Percentiles rank a stretch among this genome's conserved stretches.
Evolutionary conservation across 2,888 invertebrate genomes (phyloP).

Genomic region (Didymodactylos carnosus): DNA sequence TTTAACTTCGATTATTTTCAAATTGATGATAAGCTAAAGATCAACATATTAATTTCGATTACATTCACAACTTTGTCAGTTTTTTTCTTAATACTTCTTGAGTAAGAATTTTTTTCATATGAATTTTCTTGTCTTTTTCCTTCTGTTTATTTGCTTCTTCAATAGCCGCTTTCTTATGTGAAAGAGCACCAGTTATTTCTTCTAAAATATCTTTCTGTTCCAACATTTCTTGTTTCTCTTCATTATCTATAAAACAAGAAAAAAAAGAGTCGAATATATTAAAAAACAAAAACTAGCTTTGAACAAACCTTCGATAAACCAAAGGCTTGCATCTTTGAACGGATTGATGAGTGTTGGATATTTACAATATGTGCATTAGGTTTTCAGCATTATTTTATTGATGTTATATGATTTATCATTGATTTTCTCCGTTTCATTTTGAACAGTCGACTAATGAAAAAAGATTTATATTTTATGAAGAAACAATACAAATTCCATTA

Average conservation of each 20-base stretch:
- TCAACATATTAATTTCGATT: not conserved
- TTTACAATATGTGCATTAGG: too few relatives aligned
- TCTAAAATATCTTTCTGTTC: not conserved
- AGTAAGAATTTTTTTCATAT: not conserved
- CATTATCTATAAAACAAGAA: not conserved
- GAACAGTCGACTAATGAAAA: not conserved
- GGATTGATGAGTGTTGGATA: not conserved
- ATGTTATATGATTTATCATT: too few relatives aligned
- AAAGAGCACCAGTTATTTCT: not conserved
- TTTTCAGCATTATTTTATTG: too few relatives aligned
- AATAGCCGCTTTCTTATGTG: not conserved
- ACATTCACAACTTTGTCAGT: not conserved
- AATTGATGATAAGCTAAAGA: not conserved
- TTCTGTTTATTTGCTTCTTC: not conserved
- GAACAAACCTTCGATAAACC: not conserved
- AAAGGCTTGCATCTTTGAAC: not conserved
- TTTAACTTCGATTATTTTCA: not conserved
- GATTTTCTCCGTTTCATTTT: not conserved
- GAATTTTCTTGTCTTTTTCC: not conserved
- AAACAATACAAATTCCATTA: not conserved
- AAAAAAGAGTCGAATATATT: too few relatives aligned
- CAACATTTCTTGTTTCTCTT: not conserved
- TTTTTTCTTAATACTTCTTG: not conserved
- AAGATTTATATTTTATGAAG: not conserved
- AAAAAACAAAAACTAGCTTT: too few relatives aligned